A percentile compares a stretch with the other conserved stretches of the same genome.
Conservation (phyloP, 2,113 vertebrate genomes). For the Anarrhichthys ocellatus region DNA sequence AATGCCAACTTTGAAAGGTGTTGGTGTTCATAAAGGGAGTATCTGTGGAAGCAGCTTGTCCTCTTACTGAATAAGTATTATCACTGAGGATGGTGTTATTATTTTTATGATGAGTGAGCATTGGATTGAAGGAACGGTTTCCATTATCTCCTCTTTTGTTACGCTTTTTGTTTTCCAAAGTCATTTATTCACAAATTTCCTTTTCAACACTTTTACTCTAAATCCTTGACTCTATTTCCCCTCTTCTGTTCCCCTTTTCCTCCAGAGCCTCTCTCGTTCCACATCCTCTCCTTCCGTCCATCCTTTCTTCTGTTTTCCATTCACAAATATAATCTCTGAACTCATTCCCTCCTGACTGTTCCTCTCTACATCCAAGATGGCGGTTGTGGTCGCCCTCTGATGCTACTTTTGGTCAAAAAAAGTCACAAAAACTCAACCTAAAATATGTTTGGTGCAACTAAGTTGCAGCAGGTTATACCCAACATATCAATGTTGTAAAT, state of each 20-base stretch:
- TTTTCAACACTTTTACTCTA: not conserved
- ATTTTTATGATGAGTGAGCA: slow-evolving; percentile 1
- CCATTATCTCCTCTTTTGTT: not conserved
- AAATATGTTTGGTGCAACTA: not conserved
- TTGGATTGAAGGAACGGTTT: not conserved
- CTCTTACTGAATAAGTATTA: not conserved
- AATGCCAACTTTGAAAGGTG: not conserved
- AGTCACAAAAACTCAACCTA: too few relatives aligned
- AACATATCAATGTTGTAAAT: not conserved
- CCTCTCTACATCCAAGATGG: too few relatives aligned
- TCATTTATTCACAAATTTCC: not conserved
- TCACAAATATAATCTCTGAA: not conserved
- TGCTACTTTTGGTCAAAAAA: too few relatives aligned
- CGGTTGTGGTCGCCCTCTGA: not conserved
- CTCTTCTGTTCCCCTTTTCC: not conserved
- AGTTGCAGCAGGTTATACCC: not conserved
- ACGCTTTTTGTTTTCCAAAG: not conserved
- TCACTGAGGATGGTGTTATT: not conserved
- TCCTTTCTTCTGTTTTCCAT: not conserved
- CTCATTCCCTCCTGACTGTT: not conserved
- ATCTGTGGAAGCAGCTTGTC: not conserved
- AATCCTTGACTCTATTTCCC: not conserved
- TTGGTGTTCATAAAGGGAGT: not conserved
- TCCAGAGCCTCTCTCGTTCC: not conserved
- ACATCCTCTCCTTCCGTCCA: not conserved